Evolutionary conservation across 2,888 invertebrate genomes (phyloP).

Genomic region (Harpalus rubripes): DNA sequence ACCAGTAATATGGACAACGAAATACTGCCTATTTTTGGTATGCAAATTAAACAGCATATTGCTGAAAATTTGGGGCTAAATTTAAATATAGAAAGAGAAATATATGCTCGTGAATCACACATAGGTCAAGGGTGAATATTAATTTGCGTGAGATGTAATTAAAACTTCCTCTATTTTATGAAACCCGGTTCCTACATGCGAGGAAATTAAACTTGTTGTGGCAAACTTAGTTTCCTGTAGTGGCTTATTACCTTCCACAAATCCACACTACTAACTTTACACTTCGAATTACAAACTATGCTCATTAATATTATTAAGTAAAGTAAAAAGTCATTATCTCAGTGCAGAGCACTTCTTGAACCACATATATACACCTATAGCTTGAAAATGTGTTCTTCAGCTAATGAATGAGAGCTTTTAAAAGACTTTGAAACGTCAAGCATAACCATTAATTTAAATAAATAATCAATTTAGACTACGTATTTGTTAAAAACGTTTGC

Average conservation of each 20-base stretch:
- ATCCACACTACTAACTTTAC: not conserved
- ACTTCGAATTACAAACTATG: not conserved
- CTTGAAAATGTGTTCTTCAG: too few relatives aligned
- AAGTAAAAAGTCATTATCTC: not conserved
- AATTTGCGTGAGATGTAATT: conserved; percentile 15
- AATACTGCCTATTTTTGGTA: not conserved
- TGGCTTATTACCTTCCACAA: not conserved
- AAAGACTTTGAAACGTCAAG: too few relatives aligned
- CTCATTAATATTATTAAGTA: not conserved
- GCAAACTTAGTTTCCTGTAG: not conserved
- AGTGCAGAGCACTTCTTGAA: too few relatives aligned
- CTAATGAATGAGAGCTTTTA: too few relatives aligned
- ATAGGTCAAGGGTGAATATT: conserved; percentile 48
- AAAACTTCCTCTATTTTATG: conserved; percentile 46
- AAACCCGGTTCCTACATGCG: conserved; percentile 6
- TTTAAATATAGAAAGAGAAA: conserved; percentile 5
- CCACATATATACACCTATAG: too few relatives aligned
- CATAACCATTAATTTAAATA: too few relatives aligned
- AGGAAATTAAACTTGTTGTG: conserved; percentile 20
- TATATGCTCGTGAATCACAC: conserved; percentile 28
- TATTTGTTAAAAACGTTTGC: too few relatives aligned
- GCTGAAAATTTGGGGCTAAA: not conserved
- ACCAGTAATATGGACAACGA: too few relatives aligned
- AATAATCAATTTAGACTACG: too few relatives aligned
- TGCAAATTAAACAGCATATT: not conserved